Percentiles rank a stretch among this genome's conserved stretches.
Evolutionary conservation across 1,140 invertebrate genomes (phyloP).

Genomic region (Trichonephila inaurata): DNA sequence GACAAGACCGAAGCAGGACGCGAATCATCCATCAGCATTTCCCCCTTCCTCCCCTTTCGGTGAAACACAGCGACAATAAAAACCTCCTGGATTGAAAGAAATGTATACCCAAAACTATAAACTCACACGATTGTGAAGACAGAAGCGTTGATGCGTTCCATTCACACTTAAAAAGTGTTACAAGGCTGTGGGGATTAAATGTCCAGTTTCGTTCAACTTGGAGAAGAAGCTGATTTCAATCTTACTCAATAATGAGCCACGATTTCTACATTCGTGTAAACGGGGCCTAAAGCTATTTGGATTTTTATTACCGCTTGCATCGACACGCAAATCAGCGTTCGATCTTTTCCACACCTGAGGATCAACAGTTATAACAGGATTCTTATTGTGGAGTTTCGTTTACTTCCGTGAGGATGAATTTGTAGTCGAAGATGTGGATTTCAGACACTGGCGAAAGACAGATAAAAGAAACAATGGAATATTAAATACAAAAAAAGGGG

Average conservation of each 20-base stretch:
- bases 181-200: constrained; percentile 6
- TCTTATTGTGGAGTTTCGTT: not conserved
- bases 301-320: constrained; percentile 19
- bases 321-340: constrained; percentile 40
- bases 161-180: constrained; percentile 3
- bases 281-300: not conserved
- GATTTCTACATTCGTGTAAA: constrained; percentile 21
- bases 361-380: constrained; percentile 1
- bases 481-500: too few relatives aligned
- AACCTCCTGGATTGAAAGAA: constrained; percentile 24
- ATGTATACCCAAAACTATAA: not conserved
- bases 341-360: constrained; percentile 42
- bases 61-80: constrained; percentile 10
- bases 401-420: not conserved
- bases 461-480: too few relatives aligned
- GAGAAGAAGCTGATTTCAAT: not conserved
- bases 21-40: not conserved
- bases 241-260: not conserved
- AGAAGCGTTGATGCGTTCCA: constrained; percentile 34
- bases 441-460: too few relatives aligned
- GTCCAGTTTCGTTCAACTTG: constrained; percentile 8
- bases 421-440: not conserved
- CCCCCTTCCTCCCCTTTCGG: not conserved
- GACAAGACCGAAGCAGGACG: not conserved
- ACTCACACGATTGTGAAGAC: not conserved